Base-by-base conservation (phyloP, 2,888 invertebrate species). In the Eupithecia subumbrata region DNA sequence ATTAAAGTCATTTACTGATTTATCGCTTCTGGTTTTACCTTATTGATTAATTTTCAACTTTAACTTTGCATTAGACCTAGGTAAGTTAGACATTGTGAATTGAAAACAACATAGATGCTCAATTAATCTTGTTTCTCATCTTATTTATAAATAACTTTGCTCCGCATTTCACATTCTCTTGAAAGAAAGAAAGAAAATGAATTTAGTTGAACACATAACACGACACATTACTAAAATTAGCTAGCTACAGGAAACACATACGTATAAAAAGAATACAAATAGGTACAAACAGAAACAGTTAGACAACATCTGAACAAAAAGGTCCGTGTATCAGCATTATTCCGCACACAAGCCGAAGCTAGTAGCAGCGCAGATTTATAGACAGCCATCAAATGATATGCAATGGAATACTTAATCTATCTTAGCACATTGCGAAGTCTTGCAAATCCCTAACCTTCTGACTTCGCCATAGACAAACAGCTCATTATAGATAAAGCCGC, bases 401-500 rank as follows among this genome's bases (percentile, higher is more conserved):
- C 22, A 56, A 56, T 56, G 0, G 34, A 30, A 34, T 30, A 30
- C 45, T 60, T 2, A n/a, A 66, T 14, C 18, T 8, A 37, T 16
- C 30, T 18, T 40, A 18, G 14, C 11, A 37, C 7, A 34, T 37
- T 18, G 40, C 67, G 4, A n/a, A 67, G 40, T 67, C 40, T 67
- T 40, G 67, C 12, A 67, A 68, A 22, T 43, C n/a, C 34, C 7
- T 11, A 40, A 67, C 67, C 22, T 67, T 40, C 40, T 68, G 37
- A n/a, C 66, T 43, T 43, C 11, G 22, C 40, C 43, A 68, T 68
- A 68, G 68, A 67, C 34, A 67, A 72, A 73, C 70, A 76, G 56
- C 67, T 75, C 67, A 77, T 77, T 77, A 74, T 69, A 74, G 69
- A 45, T 56, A 72, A 45, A 72, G 45, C 60, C 66, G 64, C 67